Evolutionary conservation across 2,797 vertebrate species (phyloP).

Genomic region (Phalloptychus januarius): DNA sequence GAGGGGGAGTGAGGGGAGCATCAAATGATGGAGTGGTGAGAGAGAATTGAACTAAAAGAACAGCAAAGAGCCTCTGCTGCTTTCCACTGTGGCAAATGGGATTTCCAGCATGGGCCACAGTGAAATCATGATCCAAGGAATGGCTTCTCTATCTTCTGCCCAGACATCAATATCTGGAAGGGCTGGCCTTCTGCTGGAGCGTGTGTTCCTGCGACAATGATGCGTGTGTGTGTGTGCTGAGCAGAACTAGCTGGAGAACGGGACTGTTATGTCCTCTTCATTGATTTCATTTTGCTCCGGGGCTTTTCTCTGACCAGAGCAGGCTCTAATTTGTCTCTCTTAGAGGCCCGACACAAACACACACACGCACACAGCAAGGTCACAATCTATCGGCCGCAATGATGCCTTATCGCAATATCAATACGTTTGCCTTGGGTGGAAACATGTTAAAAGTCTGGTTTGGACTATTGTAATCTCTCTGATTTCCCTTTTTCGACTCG

Average conservation of each 20-base stretch:
- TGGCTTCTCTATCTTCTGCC: conserved; percentile 53
- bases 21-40: not conserved
- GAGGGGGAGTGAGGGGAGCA: not conserved
- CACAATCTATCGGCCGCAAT: conserved; percentile 62
- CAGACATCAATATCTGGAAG: conserved; percentile 68
- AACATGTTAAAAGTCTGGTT: conserved; percentile 4
- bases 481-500: not conserved
- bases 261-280: conserved; percentile 71
- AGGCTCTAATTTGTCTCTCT: conserved; percentile 70
- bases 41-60: conserved; percentile 20
- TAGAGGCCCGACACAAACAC: conserved; percentile 49
- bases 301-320: conserved; percentile 64
- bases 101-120: conserved; percentile 59
- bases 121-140: conserved; percentile 65
- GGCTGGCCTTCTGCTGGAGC: conserved; percentile 35
- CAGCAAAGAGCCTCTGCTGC: conserved; percentile 5
- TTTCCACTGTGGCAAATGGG: conserved; percentile 59
- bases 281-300: conserved; percentile 76
- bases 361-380: conserved; percentile 40
- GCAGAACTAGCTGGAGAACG: conserved; percentile 56
- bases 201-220: conserved; percentile 26
- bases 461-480: not conserved
- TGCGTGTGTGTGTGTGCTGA: conserved; percentile 50
- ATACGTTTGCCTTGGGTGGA: conserved; percentile 48
- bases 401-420: conserved; percentile 57